A percentile compares a stretch with the other conserved stretches of the same genome.
These are phyloP conservation scores for Ferrisia virgata DNA, from an alignment of 2,888 invertebrate genomes.

Conservation along the genomic window DNA sequence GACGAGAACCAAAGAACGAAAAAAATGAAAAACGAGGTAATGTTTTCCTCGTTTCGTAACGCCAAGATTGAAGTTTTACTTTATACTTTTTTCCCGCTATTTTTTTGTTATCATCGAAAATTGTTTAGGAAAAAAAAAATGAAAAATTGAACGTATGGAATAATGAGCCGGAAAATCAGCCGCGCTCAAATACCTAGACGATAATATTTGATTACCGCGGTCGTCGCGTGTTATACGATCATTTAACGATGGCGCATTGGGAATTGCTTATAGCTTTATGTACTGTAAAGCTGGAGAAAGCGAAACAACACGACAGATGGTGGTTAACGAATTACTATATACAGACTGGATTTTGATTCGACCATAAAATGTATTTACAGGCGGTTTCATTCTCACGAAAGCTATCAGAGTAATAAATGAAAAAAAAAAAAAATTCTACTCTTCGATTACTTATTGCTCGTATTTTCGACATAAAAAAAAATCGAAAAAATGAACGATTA, in stretches of 20 bases:
- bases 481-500: background rate
- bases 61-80: background rate
- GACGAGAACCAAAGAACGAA: background rate
- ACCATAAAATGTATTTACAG: constrained; percentile 17
- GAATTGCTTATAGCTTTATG: background rate
- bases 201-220: constrained; percentile 25
- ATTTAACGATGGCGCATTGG: background rate
- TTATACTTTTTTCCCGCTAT: too few relatives aligned
- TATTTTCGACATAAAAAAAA: background rate
- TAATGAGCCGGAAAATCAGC: constrained; percentile 31
- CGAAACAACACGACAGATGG: constrained; percentile 11
- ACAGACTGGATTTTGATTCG: background rate
- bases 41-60: constrained; percentile 11
- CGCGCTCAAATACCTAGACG: background rate
- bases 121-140: constrained; percentile 17
- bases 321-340: constrained; percentile 4
- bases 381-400: constrained; percentile 20
- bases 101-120: constrained; percentile 17
- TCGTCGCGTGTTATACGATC: constrained; percentile 24
- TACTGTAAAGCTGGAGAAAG: background rate
- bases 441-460: background rate
- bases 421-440: background rate
- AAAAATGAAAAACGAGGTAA: background rate
- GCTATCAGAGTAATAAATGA: background rate
- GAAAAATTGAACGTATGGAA: constrained; percentile 25